Evolutionary conservation across 2,888 invertebrate species (phyloP), one percentile per base, ranked within the genome.

Genomic region (Heliconius aoede): DNA sequence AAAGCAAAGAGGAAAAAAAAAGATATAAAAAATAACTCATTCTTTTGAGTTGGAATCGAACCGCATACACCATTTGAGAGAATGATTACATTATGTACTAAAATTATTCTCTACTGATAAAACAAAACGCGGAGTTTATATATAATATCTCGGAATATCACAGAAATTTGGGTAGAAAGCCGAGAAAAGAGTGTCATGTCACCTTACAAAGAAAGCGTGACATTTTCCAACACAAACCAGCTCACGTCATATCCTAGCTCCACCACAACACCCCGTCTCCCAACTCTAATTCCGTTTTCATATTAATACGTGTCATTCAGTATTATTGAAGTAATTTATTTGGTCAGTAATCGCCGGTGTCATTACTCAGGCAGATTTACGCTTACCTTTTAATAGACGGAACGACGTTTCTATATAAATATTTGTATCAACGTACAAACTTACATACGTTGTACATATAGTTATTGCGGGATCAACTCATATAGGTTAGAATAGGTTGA

Each of bases 281-380:
- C 58, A 72, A 26, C 40, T 58, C 60, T 40, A 72, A 60, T 60
- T 60, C 32, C 7, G 36, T 72, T 60, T 61, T 60, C 61, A 60
- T 85, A 86, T 86, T 86, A 85, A 85, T 87, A 86, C 81, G 84
- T 85, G 84, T 85, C 84, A 83, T 80, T 82, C 78, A 76, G 81
- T 84, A 83, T 85, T 85, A 87, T 89, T 88, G 87, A 81, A 85
- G 88, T 89, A 89, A 90, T 88, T 89, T 88, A 89, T 87, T 83
- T 82, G 80, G 84, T 86, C 76, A 75, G 79, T 79, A 76, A 74
- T 74, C 79, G 75, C 77, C 58, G 72, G 58, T 80, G 79, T 79
- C 76, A 80, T 80, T 80, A 80, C 60, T 79, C 69, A 75, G 76
- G 67, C 58, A 78, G 76, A 79, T 80, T 80, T 80, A 79, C 72